Evolutionary conservation across 2,113 vertebrate species (phyloP).

Genomic region (Calypte anna): DNA sequence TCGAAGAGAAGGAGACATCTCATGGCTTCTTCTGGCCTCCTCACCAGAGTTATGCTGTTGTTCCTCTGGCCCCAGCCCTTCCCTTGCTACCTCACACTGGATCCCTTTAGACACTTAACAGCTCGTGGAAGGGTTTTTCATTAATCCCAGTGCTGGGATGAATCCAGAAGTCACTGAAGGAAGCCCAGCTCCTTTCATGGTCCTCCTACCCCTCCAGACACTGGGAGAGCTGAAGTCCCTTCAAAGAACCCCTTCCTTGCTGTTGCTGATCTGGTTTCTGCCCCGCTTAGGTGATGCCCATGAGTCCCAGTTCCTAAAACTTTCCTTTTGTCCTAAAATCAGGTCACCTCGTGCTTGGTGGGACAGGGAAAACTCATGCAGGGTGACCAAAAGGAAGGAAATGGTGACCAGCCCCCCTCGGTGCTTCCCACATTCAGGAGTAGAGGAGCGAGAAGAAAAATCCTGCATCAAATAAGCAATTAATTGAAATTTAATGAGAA

Average conservation of each 20-base stretch:
- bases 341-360: accelerated
- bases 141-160: not conserved
- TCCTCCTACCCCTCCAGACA: not conserved
- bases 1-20: not conserved
- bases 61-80: not conserved
- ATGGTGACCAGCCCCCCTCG: not conserved
- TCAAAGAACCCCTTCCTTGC: not conserved
- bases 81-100: not conserved
- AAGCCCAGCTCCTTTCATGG: not conserved
- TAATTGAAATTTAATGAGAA: slow-evolving; percentile 70
- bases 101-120: not conserved
- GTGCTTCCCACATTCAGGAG: slow-evolving; percentile 15
- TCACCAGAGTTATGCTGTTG: accelerated
- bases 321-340: not conserved
- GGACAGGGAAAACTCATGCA: not conserved
- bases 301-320: not conserved
- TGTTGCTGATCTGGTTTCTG: not conserved
- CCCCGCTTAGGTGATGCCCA: not conserved
- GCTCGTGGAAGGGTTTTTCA: not conserved
- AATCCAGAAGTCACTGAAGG: not conserved
- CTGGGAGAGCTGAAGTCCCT: not conserved
- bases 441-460: slow-evolving; percentile 36
- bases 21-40: not conserved
- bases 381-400: not conserved
- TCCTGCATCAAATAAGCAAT: slow-evolving; percentile 53